Conservation (phyloP, 2,888 invertebrate genomes). For the Pandemis corylana region DNA sequence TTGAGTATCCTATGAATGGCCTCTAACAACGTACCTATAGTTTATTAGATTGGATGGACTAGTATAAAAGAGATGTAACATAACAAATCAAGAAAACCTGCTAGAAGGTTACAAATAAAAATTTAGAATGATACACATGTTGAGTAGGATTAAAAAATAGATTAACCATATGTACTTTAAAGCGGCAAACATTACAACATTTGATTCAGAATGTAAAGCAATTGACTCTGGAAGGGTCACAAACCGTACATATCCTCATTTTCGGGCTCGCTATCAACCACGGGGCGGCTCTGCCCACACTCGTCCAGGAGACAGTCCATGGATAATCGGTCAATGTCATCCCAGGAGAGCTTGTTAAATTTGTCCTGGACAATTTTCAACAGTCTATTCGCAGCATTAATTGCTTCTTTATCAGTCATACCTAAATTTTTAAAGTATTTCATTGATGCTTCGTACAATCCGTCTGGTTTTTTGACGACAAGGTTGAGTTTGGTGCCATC, state of each 20-base stretch:
- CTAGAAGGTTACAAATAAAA: background rate
- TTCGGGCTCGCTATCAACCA: constrained; percentile 55
- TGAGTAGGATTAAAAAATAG: background rate
- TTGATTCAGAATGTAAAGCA: constrained; percentile 37
- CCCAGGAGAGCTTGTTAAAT: constrained; percentile 83
- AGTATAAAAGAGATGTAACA: background rate
- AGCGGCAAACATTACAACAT: constrained; percentile 28
- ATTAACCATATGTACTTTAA: constrained; percentile 19
- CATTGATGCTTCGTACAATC: constrained; percentile 84
- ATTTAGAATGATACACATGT: background rate
- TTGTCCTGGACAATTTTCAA: constrained; percentile 82
- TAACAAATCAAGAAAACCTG: background rate
- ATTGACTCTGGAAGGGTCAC: constrained; percentile 50
- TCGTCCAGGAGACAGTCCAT: constrained; percentile 65
- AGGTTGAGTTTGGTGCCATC: constrained; percentile 91
- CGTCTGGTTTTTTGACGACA: constrained; percentile 88
- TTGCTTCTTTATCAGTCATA: constrained; percentile 86
- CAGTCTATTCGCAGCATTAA: constrained; percentile 84
- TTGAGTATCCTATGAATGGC: background rate
- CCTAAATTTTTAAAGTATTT: constrained; percentile 86
- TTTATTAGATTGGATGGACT: background rate
- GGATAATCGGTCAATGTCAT: constrained; percentile 85
- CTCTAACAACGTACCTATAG: background rate
- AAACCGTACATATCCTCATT: constrained; percentile 60
- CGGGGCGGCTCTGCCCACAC: constrained; percentile 49